phyloP scores from a whole-genome alignment of 2,113 vertebrate species.

The Chloropsis hardwickii region DNA sequence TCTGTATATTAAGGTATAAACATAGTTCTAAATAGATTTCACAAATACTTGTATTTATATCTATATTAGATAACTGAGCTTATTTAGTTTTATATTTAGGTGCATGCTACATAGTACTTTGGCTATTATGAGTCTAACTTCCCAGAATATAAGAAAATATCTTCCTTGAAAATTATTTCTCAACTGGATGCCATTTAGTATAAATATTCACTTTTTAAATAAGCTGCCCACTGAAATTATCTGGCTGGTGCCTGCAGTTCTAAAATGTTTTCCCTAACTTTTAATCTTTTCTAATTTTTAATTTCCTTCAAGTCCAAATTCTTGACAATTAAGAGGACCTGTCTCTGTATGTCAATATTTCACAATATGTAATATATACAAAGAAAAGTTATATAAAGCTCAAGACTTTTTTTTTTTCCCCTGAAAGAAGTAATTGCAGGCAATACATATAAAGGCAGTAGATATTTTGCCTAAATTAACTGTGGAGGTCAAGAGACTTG shows the following conservation, averaged over 20 bases:
- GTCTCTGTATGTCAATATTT: not conserved
- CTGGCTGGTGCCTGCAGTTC: not conserved
- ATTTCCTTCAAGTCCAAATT: not conserved
- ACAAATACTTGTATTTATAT: conserved; percentile 23
- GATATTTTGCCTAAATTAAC: not conserved
- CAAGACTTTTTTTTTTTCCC: fast-evolving
- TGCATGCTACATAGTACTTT: not conserved
- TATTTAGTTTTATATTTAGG: conserved; percentile 49
- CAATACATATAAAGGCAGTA: not conserved
- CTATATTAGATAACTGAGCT: conserved; percentile 17
- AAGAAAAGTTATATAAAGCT: not conserved
- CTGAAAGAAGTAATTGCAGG: not conserved
- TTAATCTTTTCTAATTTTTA: not conserved
- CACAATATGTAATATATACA: not conserved
- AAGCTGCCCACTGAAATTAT: not conserved
- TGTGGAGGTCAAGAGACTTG: not conserved
- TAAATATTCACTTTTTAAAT: not conserved
- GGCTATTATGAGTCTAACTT: conserved; percentile 8
- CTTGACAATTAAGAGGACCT: not conserved
- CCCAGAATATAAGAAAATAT: conserved; percentile 12
- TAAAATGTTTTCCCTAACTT: not conserved
- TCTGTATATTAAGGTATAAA: not conserved
- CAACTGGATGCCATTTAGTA: not conserved
- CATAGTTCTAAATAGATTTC: conserved; percentile 3
- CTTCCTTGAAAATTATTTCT: conserved; percentile 29